phyloP scores from a whole-genome alignment of 2,888 invertebrate species.

The Drosophila prostipennis region DNA sequence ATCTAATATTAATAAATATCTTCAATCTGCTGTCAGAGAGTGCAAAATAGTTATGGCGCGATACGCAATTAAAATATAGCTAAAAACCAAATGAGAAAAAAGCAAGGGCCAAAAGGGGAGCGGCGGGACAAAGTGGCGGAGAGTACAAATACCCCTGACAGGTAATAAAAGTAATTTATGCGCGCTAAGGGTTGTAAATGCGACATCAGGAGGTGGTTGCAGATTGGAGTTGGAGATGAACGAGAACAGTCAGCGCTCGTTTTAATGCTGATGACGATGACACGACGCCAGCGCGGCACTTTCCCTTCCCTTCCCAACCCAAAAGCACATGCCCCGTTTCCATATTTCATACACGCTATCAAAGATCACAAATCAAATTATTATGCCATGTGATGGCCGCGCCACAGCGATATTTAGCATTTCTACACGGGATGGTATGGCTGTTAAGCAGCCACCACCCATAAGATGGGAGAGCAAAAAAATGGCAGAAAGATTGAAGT shows the following conservation, averaged over 20 bases:
- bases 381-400: slow-evolving; percentile 80
- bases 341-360: slow-evolving; percentile 82
- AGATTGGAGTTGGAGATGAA: slow-evolving; percentile 42
- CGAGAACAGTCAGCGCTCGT: slow-evolving; percentile 53
- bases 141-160: slow-evolving; percentile 80
- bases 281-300: slow-evolving; percentile 46
- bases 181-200: slow-evolving; percentile 81
- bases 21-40: slow-evolving; percentile 79
- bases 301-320: slow-evolving; percentile 13
- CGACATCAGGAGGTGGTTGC: slow-evolving; percentile 56
- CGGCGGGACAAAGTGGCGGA: slow-evolving; percentile 3
- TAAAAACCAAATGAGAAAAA: slow-evolving; percentile 72
- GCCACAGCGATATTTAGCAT: slow-evolving; percentile 30
- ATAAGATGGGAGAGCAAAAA: slow-evolving; percentile 10
- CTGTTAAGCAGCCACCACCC: slow-evolving; percentile 43
- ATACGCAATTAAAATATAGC: slow-evolving; percentile 83
- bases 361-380: slow-evolving; percentile 84
- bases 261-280: slow-evolving; percentile 78
- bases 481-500: neutral
- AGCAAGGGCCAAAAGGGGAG: slow-evolving; percentile 12
- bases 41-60: slow-evolving; percentile 81
- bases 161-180: slow-evolving; percentile 84
- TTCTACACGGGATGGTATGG: slow-evolving; percentile 4
- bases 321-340: slow-evolving; percentile 53
- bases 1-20: slow-evolving; percentile 82